These are phyloP conservation scores for Elegia similella DNA, from an alignment of 2,888 invertebrate genomes.

Conservation along the genomic window DNA sequence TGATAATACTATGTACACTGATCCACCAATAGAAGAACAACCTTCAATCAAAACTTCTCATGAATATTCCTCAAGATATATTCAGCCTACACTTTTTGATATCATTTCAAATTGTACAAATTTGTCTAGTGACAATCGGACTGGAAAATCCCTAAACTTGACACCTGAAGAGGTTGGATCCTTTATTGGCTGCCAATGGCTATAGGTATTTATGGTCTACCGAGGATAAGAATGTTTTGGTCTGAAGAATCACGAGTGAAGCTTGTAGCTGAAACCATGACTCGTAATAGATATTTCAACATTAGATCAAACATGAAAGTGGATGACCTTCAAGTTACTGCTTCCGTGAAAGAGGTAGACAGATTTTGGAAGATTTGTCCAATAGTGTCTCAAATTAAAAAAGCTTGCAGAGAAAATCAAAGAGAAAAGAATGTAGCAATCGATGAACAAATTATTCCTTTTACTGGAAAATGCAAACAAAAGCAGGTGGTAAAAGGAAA, in stretches of 20 bases:
- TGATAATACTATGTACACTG: neutral
- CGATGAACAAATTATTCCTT: conserved; percentile 36
- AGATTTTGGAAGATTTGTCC: conserved; percentile 3
- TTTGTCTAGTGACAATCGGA: neutral
- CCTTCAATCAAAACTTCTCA: neutral
- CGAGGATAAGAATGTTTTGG: neutral
- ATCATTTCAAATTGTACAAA: neutral
- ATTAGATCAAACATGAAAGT: conserved; percentile 1
- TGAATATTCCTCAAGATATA: neutral
- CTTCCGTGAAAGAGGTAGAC: neutral
- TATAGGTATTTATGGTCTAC: neutral
- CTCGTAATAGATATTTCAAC: neutral
- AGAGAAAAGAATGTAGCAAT: conserved; percentile 25
- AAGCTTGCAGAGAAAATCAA: conserved; percentile 24
- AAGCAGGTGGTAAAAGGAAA: conserved; percentile 22
- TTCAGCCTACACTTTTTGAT: neutral
- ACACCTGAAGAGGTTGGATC: neutral
- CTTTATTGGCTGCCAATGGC: neutral
- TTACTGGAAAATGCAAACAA: conserved; percentile 20
- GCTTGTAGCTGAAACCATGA: neutral
- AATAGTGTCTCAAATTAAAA: neutral
- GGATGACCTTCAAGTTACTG: neutral
- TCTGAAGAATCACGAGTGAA: neutral
- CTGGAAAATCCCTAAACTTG: neutral
- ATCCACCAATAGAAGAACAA: neutral